Base-by-base conservation (phyloP, 2,113 vertebrate species). In the Myotis brandtii region DNA sequence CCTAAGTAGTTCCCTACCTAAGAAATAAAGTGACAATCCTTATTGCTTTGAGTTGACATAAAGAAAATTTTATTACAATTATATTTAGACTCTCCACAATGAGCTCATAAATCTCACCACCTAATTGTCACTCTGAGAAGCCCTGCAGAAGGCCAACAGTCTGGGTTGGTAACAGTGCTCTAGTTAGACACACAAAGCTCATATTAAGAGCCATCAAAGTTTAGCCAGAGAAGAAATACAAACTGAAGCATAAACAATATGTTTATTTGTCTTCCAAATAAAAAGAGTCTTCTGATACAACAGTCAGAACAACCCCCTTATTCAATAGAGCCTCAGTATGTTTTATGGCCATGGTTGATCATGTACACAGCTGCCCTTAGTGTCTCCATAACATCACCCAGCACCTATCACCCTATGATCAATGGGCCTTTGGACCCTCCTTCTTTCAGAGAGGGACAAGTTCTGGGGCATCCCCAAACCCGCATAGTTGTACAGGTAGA, bases 1-100 rank as follows among this genome's bases (percentile, higher is more conserved):
- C 32, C 43, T 66, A 46, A 62, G 56, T 25, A 25, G 9, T 20
- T 94, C n/a, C 37, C 88, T 40, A 88, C 34, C 46, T 75, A 56
- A 80, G 48, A 95, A 79, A 6, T 88, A 46, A 89, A 76, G 40
- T 46, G 54, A 48, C 12, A 43, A 48, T 84, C 30, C 21, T 89
- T 59, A 76, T 32, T 54, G 37, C 34, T 56, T 92, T 70, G 16
- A 93, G n/a, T 88, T 64, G 11, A 70, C 37, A 52, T 12, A 9
- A 89, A 94, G 25, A 52, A 83, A 92, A 80, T 7, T 85, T 50
- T 67, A 76, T 95, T 83, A 75, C 27, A 83, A 80, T 73, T 83
- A 76, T 54, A 4, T 90, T 87, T 43, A 86, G n/a, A 81, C 12
- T 62, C 5, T 85, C 52, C 37, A 50, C 23, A 25, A n/a, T 56